phyloP scores from a whole-genome alignment of 2,113 vertebrate genomes.

The Galeopterus variegatus region DNA sequence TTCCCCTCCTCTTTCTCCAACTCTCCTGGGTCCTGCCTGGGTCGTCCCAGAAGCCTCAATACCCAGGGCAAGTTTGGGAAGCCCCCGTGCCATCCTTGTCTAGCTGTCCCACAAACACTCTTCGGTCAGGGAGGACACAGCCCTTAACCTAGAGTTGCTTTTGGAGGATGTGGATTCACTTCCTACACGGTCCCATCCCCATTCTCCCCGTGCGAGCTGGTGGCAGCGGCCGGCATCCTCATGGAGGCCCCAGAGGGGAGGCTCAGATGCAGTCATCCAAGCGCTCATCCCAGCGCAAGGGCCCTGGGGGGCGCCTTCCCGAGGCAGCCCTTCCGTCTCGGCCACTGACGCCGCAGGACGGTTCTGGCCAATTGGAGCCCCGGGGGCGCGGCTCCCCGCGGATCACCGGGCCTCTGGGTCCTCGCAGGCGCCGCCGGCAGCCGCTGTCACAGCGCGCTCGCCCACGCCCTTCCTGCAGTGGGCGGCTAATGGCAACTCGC shows the following conservation, averaged over 20 bases:
- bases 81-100: background rate
- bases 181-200: background rate
- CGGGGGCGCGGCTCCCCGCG: accelerated
- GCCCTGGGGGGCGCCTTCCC: background rate
- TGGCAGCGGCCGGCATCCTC: background rate
- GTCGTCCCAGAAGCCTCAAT: background rate
- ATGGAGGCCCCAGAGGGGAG: no score
- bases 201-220: no score
- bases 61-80: background rate
- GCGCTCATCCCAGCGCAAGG: background rate
- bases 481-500: background rate
- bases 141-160: background rate
- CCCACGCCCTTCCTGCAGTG: background rate
- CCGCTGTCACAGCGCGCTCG: background rate
- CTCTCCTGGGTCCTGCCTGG: background rate
- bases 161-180: background rate
- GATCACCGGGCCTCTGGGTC: accelerated
- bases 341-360: background rate
- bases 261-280: background rate
- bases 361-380: background rate
- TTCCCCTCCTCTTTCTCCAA: background rate
- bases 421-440: accelerated
- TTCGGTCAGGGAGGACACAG: background rate
- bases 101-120: background rate
- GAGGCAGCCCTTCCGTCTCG: accelerated